phyloP scores from a whole-genome alignment of 2,797 vertebrate genomes.

The Pseudotriccus pelzelni region DNA sequence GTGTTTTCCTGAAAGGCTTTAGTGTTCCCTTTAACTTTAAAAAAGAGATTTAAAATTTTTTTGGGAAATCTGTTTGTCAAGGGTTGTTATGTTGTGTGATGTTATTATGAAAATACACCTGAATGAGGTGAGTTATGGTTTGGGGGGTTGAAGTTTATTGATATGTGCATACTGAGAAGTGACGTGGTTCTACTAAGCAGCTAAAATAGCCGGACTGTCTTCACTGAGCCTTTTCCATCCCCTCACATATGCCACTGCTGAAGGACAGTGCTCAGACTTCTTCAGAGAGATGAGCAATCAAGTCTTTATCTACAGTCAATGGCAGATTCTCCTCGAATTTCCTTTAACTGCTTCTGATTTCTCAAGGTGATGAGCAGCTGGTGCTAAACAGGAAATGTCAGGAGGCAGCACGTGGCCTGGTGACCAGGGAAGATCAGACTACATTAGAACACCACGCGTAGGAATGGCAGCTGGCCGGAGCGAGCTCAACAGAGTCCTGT shows the following conservation, averaged over 20 bases:
- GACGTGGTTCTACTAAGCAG: not conserved
- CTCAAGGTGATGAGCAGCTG: not conserved
- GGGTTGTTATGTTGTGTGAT: not conserved
- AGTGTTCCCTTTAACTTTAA: not conserved
- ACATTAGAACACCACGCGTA: not conserved
- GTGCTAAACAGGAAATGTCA: not conserved
- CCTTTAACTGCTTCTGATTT: not conserved
- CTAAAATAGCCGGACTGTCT: not conserved
- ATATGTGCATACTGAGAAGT: not conserved
- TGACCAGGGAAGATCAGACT: not conserved
- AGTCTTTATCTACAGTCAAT: not conserved
- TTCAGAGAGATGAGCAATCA: not conserved
- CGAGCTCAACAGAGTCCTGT: not conserved
- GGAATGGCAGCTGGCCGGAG: not conserved
- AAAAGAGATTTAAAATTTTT: not conserved
- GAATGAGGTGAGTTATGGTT: not conserved
- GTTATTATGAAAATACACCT: not conserved
- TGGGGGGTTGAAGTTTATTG: not conserved
- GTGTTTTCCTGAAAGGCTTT: not conserved
- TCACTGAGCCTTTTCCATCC: not conserved
- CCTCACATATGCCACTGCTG: not conserved
- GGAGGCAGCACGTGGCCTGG: accelerated
- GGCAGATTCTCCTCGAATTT: not conserved
- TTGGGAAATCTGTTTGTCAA: not conserved
- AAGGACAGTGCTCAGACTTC: not conserved